Conservation (phyloP, 2,888 invertebrate species). For the Hydropsyche betteni region DNA sequence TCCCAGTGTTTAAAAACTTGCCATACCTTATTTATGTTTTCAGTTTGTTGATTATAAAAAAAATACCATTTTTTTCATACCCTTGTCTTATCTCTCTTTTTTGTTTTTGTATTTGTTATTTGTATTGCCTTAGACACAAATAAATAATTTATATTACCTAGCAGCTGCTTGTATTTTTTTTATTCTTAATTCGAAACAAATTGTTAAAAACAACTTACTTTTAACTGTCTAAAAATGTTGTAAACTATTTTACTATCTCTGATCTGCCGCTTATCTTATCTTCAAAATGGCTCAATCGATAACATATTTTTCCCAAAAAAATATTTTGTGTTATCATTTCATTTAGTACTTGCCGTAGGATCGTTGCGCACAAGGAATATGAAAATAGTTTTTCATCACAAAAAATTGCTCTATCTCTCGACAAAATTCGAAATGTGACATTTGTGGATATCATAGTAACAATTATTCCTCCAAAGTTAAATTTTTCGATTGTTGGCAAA, state of each 20-base stretch:
- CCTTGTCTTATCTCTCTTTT: too few species aligned
- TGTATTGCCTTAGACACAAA: too few species aligned
- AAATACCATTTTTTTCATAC: too few species aligned
- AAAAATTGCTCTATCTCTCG: not conserved
- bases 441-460: not conserved
- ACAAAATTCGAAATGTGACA: not conserved
- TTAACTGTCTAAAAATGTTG: not conserved
- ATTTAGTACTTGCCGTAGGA: not conserved
- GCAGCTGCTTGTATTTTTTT: too few species aligned
- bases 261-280: slow-evolving; percentile 13
- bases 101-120: too few species aligned
- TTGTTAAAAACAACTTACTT: too few species aligned
- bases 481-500: not conserved
- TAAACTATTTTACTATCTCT: not conserved
- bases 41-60: too few species aligned
- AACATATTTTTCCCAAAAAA: not conserved
- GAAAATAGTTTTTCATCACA: not conserved
- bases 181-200: too few species aligned
- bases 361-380: not conserved
- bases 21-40: too few species aligned
- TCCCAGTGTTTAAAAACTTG: too few species aligned
- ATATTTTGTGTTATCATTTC: not conserved
- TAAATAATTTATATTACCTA: too few species aligned
- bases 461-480: too few species aligned
- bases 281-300: not conserved